Conservation (phyloP, 2,113 vertebrate genomes). For the Elanoides forficatus region DNA sequence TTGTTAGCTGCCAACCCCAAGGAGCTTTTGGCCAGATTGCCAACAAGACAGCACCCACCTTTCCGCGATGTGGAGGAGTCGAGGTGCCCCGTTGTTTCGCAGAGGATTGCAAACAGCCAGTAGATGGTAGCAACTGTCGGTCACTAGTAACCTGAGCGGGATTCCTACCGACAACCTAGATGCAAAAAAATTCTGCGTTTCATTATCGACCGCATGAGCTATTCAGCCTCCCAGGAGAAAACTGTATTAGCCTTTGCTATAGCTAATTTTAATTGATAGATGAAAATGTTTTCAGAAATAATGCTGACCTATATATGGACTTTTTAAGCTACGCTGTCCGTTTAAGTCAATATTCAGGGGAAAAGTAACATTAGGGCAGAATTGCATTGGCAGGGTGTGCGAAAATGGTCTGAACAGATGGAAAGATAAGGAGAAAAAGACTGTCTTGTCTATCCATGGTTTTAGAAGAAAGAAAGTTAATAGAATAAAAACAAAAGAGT, state of each 20-base stretch:
- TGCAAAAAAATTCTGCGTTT: not conserved
- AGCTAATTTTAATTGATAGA: conserved; percentile 40
- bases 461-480: not conserved
- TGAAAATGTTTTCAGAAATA: conserved; percentile 45
- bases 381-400: not conserved
- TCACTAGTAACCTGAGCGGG: not conserved
- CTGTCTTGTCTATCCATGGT: not conserved
- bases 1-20: not conserved
- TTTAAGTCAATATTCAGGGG: conserved; percentile 36
- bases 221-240: not conserved
- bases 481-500: not conserved
- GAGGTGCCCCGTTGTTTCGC: not conserved
- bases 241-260: not conserved
- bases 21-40: not conserved
- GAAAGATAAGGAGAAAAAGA: not conserved
- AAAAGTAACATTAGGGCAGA: conserved; percentile 24
- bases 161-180: not conserved
- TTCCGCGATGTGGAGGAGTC: rapidly evolving
- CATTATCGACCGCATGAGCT: not conserved
- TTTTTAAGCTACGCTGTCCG: conserved; percentile 19
- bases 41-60: not conserved
- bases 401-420: not conserved
- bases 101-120: not conserved
- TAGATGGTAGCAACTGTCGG: conserved; percentile 59
- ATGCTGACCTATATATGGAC: conserved; percentile 41